Base-by-base conservation (phyloP, 1,140 invertebrate genomes). In the Leptinotarsa texana region DNA sequence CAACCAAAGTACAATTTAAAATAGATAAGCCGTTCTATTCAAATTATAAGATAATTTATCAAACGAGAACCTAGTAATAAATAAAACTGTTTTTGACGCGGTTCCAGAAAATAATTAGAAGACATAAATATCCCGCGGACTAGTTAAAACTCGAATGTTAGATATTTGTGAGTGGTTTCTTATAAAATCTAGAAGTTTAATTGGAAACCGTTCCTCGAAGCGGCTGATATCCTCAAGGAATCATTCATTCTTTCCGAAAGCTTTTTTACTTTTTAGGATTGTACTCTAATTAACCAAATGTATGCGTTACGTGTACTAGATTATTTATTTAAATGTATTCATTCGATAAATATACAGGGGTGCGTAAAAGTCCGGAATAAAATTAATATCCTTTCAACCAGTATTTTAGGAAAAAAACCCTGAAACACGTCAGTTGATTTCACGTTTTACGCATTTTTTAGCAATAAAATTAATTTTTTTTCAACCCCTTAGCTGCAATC, bases 41-140 rank as follows among this genome's bases (percentile, higher is more conserved):
- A 57, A 57, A 57, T 57, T 57, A 33, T 66, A 66, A 24, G 63
- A n/a, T 66, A 66, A 27, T 66, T 66, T 66, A 66, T 66, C 63
- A 66, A 66, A 22, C 17, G n/a, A 57, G 51, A 57, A 57, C 18
- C 17, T n/a, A 66, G 27, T 15, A 66, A 22, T 66, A 66, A 66
- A 66, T 66, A 24, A 66, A 33, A 22, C 22, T 21, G n/a, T 66
- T 66, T 22, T 24, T 33, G 27, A 66, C 21, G 27, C 21, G 63
- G 24, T 66, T 66, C 51, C 51, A 66, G 63, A 33, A 66, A 66
- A 66, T 66, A 66, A 66, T 66, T 66, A 66, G 63, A 57, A 57
- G 51, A 22, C 27, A 66, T 22, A 66, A 24, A 66, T 66, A 24
- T 66, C 24, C 27, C 8, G 15, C 63, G 27, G 17, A 66, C 63